These are phyloP conservation scores for Aspidiotus rigidus DNA, from an alignment of 2,888 invertebrate genomes.

Conservation along the genomic window DNA sequence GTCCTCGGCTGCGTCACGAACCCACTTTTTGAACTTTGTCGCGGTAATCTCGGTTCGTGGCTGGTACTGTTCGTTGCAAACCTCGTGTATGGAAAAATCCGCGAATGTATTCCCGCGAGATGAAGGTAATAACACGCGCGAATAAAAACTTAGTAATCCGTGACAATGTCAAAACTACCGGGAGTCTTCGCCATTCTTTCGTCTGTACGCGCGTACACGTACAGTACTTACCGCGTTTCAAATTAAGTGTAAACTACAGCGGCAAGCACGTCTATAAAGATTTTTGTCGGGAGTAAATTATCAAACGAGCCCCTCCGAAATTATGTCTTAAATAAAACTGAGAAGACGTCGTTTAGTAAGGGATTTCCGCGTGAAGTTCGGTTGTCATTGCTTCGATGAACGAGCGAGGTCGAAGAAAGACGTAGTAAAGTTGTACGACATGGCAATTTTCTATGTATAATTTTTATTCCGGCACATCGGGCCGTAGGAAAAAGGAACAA, in stretches of 20 bases:
- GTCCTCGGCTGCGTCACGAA: no score
- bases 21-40: no score
- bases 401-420: background rate
- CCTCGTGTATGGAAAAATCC: no score
- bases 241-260: no score
- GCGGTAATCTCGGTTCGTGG: no score
- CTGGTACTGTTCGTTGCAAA: no score
- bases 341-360: no score
- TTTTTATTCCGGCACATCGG: background rate
- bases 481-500: background rate
- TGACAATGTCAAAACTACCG: conserved; percentile 8
- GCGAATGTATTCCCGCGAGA: conserved; percentile 7
- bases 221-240: no score
- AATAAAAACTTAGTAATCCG: conserved; percentile 32
- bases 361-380: no score
- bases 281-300: background rate
- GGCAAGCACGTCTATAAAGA: background rate
- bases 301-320: no score
- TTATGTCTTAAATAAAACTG: no score
- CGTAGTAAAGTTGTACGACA: background rate
- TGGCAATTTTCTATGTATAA: background rate
- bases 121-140: conserved; percentile 29
- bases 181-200: background rate
- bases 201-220: background rate
- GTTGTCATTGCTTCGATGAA: no score